Conservation (phyloP, 2,113 vertebrate genomes). For the Lophura nycthemera region DNA sequence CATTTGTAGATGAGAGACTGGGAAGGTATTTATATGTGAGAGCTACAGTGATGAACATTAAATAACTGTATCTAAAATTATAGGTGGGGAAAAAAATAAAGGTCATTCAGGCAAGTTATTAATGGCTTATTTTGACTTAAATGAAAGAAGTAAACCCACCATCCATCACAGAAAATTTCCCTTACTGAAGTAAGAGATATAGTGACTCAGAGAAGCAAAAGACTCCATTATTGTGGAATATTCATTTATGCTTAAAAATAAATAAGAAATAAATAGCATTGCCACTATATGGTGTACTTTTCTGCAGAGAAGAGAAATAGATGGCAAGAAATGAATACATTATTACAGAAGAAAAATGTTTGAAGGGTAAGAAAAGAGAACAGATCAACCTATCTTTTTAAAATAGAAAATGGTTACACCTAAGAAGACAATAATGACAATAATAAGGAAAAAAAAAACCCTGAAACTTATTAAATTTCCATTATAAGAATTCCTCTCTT, state of each 20-base stretch:
- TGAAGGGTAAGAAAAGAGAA: neutral
- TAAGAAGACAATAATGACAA: neutral
- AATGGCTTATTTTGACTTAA: slow-evolving; percentile 2
- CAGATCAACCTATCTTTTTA: neutral
- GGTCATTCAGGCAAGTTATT: slow-evolving; percentile 6
- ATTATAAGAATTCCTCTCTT: neutral
- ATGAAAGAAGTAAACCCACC: neutral
- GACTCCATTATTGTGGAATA: slow-evolving; percentile 1
- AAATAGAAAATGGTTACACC: neutral
- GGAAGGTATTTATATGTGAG: neutral
- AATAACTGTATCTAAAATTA: slow-evolving; percentile 7
- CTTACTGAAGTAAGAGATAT: neutral
- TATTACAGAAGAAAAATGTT: neutral
- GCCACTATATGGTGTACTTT: neutral
- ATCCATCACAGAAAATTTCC: neutral
- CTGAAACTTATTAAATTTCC: neutral
- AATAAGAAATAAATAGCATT: neutral
- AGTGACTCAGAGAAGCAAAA: slow-evolving; percentile 5
- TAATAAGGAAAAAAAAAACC: neutral
- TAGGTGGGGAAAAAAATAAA: neutral
- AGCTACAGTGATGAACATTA: neutral
- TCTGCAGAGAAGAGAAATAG: neutral
- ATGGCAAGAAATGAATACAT: neutral
- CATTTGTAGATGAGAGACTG: neutral
- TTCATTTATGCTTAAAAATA: slow-evolving; percentile 1